Evolutionary conservation across 1,140 invertebrate species (phyloP).

Genomic region (Drosophila mauritiana): DNA sequence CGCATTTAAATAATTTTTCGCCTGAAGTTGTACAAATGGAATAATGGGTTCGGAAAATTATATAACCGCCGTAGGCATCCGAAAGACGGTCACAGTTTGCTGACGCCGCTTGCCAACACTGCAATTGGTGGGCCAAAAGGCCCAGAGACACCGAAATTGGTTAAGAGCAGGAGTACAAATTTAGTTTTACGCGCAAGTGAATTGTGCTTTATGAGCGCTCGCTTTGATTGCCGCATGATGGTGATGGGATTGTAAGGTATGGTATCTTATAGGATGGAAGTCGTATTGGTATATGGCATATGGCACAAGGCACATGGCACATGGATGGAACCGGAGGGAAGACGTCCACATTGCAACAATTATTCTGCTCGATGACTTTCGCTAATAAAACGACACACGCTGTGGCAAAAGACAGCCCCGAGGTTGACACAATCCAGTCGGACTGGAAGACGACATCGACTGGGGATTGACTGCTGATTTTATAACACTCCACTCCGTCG

Average conservation of each 20-base stretch:
- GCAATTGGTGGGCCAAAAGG: slow-evolving; percentile 14
- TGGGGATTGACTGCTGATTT: slow-evolving; percentile 28
- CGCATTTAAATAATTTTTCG: slow-evolving; percentile 74
- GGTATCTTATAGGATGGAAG: slow-evolving; percentile 10
- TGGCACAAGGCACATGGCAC: background rate
- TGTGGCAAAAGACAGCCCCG: slow-evolving; percentile 11
- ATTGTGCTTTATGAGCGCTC: slow-evolving; percentile 74
- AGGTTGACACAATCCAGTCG: slow-evolving; percentile 48
- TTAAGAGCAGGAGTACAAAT: slow-evolving; percentile 51
- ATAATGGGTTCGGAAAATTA: slow-evolving; percentile 74
- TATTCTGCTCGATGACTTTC: slow-evolving; percentile 83
- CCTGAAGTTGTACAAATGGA: slow-evolving; percentile 74
- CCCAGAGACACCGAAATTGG: slow-evolving; percentile 43
- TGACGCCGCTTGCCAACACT: slow-evolving; percentile 13
- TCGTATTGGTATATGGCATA: background rate
- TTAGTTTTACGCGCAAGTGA: slow-evolving; percentile 78
- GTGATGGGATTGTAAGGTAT: slow-evolving; percentile 3
- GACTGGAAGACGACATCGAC: slow-evolving; percentile 11
- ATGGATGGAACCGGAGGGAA: background rate
- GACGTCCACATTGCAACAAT: slow-evolving; percentile 62
- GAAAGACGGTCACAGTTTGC: slow-evolving; percentile 65
- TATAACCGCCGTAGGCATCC: slow-evolving; percentile 56
- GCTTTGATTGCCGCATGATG: slow-evolving; percentile 62
- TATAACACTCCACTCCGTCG: slow-evolving; percentile 58
- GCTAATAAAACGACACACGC: slow-evolving; percentile 72